Evolutionary conservation across 2,888 invertebrate species (phyloP).

Genomic region (Anaspis maculata): DNA sequence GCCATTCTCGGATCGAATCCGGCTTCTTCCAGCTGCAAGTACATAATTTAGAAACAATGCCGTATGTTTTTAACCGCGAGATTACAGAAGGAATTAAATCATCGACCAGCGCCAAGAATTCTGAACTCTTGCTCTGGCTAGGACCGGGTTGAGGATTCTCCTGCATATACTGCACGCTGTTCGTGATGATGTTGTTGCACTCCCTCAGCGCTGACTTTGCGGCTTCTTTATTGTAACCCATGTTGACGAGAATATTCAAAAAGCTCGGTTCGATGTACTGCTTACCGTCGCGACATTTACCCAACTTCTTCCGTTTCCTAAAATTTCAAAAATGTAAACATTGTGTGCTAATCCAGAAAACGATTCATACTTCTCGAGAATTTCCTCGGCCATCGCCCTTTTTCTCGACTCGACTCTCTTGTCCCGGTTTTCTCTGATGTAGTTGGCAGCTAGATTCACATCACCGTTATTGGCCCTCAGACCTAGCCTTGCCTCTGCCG

Average conservation of each 20-base stretch:
- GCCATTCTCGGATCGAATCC: constrained; percentile 52
- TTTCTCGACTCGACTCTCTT: constrained; percentile 45
- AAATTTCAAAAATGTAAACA: constrained; percentile 14
- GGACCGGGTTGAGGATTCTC: constrained; percentile 47
- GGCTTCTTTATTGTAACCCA: constrained; percentile 59
- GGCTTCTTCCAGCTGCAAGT: constrained; percentile 47
- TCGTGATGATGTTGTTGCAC: constrained; percentile 60
- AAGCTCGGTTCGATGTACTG: constrained; percentile 46
- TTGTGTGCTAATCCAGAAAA: constrained; percentile 4
- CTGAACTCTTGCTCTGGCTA: constrained; percentile 37
- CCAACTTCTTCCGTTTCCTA: constrained; percentile 47
- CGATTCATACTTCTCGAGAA: constrained; percentile 31
- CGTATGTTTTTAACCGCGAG: not conserved
- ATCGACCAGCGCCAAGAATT: constrained; percentile 32
- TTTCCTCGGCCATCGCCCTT: constrained; percentile 46
- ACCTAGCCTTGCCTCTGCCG: constrained; percentile 61
- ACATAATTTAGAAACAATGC: not conserved
- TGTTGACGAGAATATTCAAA: constrained; percentile 49
- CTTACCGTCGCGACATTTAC: constrained; percentile 53
- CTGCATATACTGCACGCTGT: constrained; percentile 56
- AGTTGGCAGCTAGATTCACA: constrained; percentile 54
- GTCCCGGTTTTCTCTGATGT: constrained; percentile 51
- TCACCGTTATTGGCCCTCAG: constrained; percentile 54
- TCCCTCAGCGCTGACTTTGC: constrained; percentile 55
- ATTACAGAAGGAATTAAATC: constrained; percentile 35